These are phyloP conservation scores for Melanerpes formicivorus DNA, from an alignment of 2,113 vertebrate species.

Conservation along the genomic window DNA sequence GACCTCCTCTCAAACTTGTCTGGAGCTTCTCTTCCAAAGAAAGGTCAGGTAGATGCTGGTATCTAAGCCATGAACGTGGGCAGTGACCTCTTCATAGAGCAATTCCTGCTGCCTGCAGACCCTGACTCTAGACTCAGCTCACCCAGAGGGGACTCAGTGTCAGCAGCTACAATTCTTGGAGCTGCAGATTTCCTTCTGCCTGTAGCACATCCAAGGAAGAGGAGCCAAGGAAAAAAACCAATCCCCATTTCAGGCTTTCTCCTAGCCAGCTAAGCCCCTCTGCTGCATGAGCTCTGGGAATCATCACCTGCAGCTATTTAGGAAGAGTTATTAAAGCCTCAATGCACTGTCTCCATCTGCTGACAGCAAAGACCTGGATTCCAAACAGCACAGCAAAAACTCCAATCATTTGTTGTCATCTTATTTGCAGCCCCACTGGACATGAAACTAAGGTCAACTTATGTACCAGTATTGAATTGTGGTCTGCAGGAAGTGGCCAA, in stretches of 20 bases:
- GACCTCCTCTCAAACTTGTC: not conserved
- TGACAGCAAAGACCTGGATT: not conserved
- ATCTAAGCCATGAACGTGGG: fast-evolving
- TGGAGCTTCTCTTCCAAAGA: not conserved
- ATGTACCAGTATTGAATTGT: fast-evolving
- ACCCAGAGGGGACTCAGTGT: not conserved
- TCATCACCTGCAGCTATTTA: fast-evolving
- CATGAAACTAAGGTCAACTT: not conserved
- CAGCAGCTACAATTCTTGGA: not conserved
- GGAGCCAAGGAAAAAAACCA: not conserved
- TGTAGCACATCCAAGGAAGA: not conserved
- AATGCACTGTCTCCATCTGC: not conserved
- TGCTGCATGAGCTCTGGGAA: not conserved
- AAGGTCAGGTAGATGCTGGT: not conserved
- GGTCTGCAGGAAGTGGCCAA: not conserved
- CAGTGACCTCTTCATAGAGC: not conserved
- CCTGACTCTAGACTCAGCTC: not conserved
- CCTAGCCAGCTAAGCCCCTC: not conserved
- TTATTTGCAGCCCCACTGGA: not conserved
- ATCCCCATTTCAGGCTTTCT: not conserved
- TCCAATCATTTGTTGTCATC: not conserved
- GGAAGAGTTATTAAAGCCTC: not conserved
- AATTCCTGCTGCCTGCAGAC: not conserved
- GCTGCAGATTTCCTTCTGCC: not conserved
- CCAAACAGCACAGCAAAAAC: not conserved